Percentiles rank a stretch among this genome's conserved stretches.
phyloP scores from a whole-genome alignment of 1,140 invertebrate genomes.

The Bombus cullumanus region DNA sequence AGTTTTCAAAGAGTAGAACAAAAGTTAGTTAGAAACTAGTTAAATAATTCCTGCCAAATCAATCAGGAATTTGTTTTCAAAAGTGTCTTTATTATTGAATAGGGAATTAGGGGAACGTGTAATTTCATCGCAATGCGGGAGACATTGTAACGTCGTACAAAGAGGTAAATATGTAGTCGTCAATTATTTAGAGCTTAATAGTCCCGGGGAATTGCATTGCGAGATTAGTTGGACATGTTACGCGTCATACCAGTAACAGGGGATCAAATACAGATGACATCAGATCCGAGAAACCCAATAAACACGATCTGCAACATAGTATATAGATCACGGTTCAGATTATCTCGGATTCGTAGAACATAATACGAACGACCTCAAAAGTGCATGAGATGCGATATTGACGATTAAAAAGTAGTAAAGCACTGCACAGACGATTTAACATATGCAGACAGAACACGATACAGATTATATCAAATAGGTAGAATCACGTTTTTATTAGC shows the following conservation, averaged over 20 bases:
- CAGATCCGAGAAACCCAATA: slow-evolving; percentile 14
- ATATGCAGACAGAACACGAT: neutral
- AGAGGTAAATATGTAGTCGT: neutral
- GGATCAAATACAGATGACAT: slow-evolving; percentile 17
- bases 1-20: no score
- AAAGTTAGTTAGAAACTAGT: no score
- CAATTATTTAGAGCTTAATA: neutral
- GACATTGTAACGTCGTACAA: neutral
- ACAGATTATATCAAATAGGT: neutral
- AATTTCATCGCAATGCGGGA: neutral
- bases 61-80: neutral
- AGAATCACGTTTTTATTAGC: neutral
- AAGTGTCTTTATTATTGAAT: neutral
- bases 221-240: slow-evolving; percentile 5
- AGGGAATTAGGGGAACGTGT: neutral
- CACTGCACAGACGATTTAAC: neutral
- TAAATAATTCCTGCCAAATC: neutral
- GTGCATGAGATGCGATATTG: neutral
- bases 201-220: neutral
- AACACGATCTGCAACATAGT: neutral
- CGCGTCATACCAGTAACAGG: neutral
- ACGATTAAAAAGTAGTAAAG: neutral
- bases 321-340: neutral
- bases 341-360: neutral
- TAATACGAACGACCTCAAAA: neutral